These are phyloP conservation scores for Tridacna gigas DNA, from an alignment of 2,888 invertebrate species.

Conservation along the genomic window DNA sequence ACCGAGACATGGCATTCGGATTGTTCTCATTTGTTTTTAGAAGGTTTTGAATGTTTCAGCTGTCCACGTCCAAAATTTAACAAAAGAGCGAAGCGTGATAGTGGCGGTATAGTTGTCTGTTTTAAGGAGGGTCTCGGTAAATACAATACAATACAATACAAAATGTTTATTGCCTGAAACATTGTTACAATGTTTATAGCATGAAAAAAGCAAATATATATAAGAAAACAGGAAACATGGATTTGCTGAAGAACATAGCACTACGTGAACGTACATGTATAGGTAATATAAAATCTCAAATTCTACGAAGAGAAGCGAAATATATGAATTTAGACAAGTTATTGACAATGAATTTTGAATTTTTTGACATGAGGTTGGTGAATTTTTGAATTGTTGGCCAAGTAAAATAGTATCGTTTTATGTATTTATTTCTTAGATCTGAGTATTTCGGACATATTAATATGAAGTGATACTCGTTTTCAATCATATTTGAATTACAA, in stretches of 20 bases:
- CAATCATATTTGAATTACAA: slow-evolving; percentile 1
- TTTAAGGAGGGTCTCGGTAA: no score
- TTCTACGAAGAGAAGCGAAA: slow-evolving; percentile 4
- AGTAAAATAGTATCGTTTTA: background rate
- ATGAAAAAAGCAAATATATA: background rate
- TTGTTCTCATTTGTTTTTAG: no score
- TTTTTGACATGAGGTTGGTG: background rate
- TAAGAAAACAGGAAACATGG: background rate
- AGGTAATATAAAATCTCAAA: background rate
- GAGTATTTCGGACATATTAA: slow-evolving; percentile 11
- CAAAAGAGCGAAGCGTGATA: no score
- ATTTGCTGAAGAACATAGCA: background rate
- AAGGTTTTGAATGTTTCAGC: no score
- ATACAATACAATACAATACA: slow-evolving; percentile 1
- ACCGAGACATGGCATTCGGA: no score
- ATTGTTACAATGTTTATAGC: background rate
- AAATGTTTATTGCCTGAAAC: background rate
- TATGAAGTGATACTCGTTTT: slow-evolving; percentile 1
- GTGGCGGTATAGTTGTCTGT: no score
- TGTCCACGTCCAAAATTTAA: no score
- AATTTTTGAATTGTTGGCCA: slow-evolving; percentile 12
- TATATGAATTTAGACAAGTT: slow-evolving; percentile 3
- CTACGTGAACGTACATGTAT: no score
- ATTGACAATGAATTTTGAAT: background rate
- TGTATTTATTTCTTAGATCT: slow-evolving; percentile 3